Conservation (phyloP, 1,140 invertebrate species). For the Triops longicaudatus region DNA sequence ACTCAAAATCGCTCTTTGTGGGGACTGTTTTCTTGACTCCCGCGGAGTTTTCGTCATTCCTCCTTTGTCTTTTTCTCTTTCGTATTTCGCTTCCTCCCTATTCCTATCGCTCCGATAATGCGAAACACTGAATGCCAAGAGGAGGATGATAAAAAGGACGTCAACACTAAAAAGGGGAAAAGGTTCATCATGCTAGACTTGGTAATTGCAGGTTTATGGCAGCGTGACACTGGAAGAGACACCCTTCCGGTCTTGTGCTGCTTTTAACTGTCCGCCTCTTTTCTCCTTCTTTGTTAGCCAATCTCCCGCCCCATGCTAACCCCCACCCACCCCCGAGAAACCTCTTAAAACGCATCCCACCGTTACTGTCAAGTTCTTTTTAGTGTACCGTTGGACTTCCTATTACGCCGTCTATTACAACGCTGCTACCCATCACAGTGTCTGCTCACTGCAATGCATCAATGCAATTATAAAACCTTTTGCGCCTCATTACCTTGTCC, state of each 20-base stretch:
- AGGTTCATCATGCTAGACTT: slow-evolving; percentile 15
- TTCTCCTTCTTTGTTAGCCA: no score
- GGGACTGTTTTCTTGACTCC: slow-evolving; percentile 8
- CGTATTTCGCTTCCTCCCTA: neutral
- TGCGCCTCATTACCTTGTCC: slow-evolving; percentile 10
- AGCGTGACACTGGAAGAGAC: slow-evolving; percentile 14
- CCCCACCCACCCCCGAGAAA: no score
- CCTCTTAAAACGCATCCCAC: no score
- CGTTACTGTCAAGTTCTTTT: no score
- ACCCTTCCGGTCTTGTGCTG: neutral
- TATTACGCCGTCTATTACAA: no score
- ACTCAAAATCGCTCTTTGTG: neutral
- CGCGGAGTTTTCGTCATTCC: neutral
- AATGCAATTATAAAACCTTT: slow-evolving; percentile 5
- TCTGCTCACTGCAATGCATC: neutral
- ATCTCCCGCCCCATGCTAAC: no score
- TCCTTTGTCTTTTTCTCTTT: neutral
- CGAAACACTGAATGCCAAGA: no score
- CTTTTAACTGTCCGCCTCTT: neutral
- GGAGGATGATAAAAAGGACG: neutral
- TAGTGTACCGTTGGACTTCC: no score
- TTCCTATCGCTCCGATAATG: neutral
- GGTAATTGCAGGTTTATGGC: slow-evolving; percentile 14
- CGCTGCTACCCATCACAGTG: no score
- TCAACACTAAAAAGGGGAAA: slow-evolving; percentile 3